Evolutionary conservation across 2,888 invertebrate species (phyloP).

Genomic region (Polyommatus iphigenia): DNA sequence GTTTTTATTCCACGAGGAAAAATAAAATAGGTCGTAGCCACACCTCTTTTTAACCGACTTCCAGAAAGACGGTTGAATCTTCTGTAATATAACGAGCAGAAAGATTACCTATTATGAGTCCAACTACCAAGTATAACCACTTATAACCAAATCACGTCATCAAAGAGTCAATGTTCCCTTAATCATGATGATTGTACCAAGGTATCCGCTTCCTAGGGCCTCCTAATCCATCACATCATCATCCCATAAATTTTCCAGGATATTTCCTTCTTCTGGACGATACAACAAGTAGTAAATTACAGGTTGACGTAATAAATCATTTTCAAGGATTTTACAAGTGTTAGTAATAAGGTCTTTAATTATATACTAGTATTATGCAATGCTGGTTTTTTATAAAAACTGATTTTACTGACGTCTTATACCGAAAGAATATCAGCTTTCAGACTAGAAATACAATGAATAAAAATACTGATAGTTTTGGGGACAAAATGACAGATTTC

Average conservation of each 20-base stretch:
- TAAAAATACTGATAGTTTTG: background rate
- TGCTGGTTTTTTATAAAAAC: background rate
- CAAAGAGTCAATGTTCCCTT: background rate
- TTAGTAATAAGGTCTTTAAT: background rate
- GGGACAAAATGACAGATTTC: background rate
- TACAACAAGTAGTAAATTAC: constrained; percentile 14
- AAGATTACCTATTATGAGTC: no score
- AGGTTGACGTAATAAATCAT: background rate
- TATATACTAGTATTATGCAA: background rate
- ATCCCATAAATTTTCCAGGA: background rate
- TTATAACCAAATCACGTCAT: background rate
- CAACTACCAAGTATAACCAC: no score
- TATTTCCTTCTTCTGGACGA: background rate
- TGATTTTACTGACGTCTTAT: background rate
- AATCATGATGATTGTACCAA: background rate
- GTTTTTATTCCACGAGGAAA: background rate
- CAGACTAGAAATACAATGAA: no score
- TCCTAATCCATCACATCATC: background rate
- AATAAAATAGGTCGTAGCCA: background rate
- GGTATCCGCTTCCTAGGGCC: background rate
- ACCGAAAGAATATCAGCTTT: no score
- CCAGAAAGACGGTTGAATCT: no score
- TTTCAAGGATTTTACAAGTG: background rate
- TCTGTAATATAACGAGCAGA: background rate
- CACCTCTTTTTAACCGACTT: background rate